These are phyloP conservation scores for Scaptomyza montana DNA, from an alignment of 1,140 invertebrate species.

Conservation along the genomic window DNA sequence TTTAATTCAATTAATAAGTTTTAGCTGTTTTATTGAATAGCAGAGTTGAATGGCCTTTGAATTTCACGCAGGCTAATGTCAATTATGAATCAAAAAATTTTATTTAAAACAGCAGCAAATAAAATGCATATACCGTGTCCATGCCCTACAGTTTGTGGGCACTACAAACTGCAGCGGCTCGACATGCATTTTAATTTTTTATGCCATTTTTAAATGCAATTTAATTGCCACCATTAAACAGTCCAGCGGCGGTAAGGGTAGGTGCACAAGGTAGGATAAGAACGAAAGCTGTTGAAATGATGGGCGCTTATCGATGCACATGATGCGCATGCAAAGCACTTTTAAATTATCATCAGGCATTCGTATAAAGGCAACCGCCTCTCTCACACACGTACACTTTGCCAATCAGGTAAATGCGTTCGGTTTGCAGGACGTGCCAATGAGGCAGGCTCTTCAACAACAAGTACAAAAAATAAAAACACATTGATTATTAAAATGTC, in stretches of 20 bases:
- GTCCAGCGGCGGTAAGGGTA: background rate
- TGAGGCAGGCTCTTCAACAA: constrained; percentile 44
- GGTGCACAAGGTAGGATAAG: background rate
- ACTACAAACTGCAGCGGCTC: constrained; percentile 22
- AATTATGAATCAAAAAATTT: background rate
- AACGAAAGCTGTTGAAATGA: constrained; percentile 36
- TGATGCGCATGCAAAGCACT: constrained; percentile 75
- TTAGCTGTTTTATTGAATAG: no score
- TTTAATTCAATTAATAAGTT: no score
- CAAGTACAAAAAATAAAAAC: constrained; percentile 27
- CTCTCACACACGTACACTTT: constrained; percentile 1
- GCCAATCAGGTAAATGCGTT: constrained; percentile 21
- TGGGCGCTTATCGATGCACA: constrained; percentile 74
- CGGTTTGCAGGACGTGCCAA: constrained; percentile 46
- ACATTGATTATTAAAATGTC: constrained; percentile 80
- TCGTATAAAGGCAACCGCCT: constrained; percentile 51
- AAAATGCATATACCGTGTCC: background rate
- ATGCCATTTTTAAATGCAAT: constrained; percentile 71
- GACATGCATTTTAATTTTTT: constrained; percentile 60
- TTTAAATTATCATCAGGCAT: constrained; percentile 78
- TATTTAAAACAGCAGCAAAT: constrained; percentile 2
- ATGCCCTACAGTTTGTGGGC: constrained; percentile 1
- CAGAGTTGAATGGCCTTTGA: no score
- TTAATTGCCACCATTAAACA: constrained; percentile 59
- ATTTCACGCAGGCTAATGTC: no score